These are phyloP conservation scores for Seladonia tumulorum DNA, from an alignment of 2,888 invertebrate species.

Conservation along the genomic window DNA sequence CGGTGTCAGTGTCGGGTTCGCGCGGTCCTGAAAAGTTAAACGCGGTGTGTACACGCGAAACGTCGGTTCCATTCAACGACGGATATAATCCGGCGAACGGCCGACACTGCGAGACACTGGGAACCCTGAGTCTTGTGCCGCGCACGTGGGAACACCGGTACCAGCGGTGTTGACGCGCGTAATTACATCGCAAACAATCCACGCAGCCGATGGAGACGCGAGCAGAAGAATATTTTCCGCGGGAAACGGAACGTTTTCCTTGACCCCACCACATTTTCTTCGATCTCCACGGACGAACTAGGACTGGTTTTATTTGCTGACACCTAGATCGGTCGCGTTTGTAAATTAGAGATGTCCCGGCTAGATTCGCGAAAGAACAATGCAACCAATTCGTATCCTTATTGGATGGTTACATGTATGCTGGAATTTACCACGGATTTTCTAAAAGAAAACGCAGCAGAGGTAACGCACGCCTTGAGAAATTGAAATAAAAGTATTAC, in stretches of 20 bases:
- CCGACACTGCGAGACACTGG: slow-evolving; percentile 11
- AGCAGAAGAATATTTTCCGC: background rate
- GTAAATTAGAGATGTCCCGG: background rate
- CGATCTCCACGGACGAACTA: background rate
- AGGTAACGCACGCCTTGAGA: background rate
- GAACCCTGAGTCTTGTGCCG: background rate
- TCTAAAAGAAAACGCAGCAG: background rate
- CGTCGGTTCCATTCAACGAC: slow-evolving; percentile 10
- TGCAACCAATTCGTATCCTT: background rate
- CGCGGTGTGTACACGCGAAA: background rate
- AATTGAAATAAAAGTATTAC: background rate
- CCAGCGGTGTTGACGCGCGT: slow-evolving; percentile 31
- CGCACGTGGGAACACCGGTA: slow-evolving; percentile 39
- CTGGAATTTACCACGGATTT: background rate
- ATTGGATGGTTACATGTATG: no score
- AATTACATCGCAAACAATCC: slow-evolving; percentile 41
- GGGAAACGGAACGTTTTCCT: slow-evolving; percentile 27
- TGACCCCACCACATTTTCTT: slow-evolving; percentile 42
- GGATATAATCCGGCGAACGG: slow-evolving; percentile 14
- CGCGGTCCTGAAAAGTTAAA: slow-evolving; percentile 36
- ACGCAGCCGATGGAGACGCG: slow-evolving; percentile 8
- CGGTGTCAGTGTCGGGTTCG: slow-evolving; percentile 64
- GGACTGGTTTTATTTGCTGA: background rate
- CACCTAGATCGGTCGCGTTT: background rate
- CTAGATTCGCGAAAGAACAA: background rate